A percentile compares a stretch with the other conserved stretches of the same genome.
Evolutionary conservation across 2,113 vertebrate species (phyloP).

Genomic region (Promerops cafer): DNA sequence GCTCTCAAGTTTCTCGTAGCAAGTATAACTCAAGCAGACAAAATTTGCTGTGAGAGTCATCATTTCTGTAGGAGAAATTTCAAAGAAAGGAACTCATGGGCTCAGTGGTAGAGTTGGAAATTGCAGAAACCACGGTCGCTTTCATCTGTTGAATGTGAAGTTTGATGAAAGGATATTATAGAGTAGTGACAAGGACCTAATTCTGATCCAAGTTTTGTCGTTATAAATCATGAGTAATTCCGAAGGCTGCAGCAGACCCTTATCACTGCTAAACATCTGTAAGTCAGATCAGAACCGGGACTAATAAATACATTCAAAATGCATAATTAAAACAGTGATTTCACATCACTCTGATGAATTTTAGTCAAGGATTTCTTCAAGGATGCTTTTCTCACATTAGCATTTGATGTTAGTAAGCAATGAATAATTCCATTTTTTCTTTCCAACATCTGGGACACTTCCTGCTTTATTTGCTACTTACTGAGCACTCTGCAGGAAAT

Average conservation of each 20-base stretch:
- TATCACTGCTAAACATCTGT: slow-evolving; percentile 48
- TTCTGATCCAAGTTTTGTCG: slow-evolving; percentile 42
- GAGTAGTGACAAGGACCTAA: slow-evolving; percentile 40
- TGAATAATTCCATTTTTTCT: slow-evolving; percentile 74
- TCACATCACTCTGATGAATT: slow-evolving; percentile 65
- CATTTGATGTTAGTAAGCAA: slow-evolving; percentile 70
- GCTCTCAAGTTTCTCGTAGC: not conserved
- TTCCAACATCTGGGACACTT: slow-evolving; percentile 65
- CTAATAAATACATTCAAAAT: slow-evolving; percentile 64
- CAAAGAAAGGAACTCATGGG: not conserved
- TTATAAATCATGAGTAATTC: slow-evolving; percentile 48
- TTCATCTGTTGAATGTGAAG: slow-evolving; percentile 44
- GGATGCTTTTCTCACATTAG: slow-evolving; percentile 68
- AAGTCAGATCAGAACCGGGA: slow-evolving; percentile 49
- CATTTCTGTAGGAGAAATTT: not conserved
- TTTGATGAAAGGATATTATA: slow-evolving; percentile 29
- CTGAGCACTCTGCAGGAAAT: slow-evolving; percentile 52
- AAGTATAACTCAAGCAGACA: not conserved
- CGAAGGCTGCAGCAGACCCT: slow-evolving; percentile 16
- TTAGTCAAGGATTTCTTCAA: slow-evolving; percentile 71
- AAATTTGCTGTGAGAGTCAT: not conserved
- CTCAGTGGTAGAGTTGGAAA: not conserved
- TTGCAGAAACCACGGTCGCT: not conserved
- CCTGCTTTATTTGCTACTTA: slow-evolving; percentile 60
- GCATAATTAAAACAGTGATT: slow-evolving; percentile 64